Evolutionary conservation across 2,797 vertebrate genomes (phyloP).

Genomic region (Remorina albescens): DNA sequence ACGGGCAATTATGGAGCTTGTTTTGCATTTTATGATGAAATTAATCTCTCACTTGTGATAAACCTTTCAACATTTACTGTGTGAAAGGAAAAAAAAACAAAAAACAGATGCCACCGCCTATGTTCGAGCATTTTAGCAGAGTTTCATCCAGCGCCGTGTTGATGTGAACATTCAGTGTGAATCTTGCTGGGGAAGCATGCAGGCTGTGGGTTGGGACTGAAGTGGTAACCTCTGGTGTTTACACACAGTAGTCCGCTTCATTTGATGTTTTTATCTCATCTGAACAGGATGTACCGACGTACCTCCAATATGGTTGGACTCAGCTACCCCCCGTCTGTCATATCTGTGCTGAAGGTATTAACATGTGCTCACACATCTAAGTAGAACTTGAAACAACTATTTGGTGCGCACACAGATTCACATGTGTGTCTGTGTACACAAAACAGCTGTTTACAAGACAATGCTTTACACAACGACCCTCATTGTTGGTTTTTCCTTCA

Average conservation of each 20-base stretch:
- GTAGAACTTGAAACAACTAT: constrained; percentile 19
- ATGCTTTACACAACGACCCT: neutral
- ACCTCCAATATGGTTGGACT: constrained; percentile 99
- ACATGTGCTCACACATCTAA: constrained; percentile 32
- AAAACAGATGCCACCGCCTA: constrained; percentile 2
- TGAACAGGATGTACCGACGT: constrained; percentile 95
- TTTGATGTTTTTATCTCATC: constrained; percentile 83
- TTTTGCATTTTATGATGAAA: constrained; percentile 27
- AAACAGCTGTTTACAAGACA: constrained; percentile 3
- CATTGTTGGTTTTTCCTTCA: no score
- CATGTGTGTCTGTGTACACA: no score
- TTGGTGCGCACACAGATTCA: constrained; percentile 4
- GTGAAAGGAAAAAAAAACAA: constrained; percentile 9
- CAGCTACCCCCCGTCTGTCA: constrained; percentile 95
- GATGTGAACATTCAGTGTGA: constrained; percentile 41
- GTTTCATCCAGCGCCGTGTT: constrained; percentile 33
- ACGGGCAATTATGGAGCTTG: constrained; percentile 10
- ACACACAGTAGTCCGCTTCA: constrained; percentile 50
- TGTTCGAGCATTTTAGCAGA: constrained; percentile 31
- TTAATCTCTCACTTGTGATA: constrained; percentile 3
- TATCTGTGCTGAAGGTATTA: constrained; percentile 95
- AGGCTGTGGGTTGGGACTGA: constrained; percentile 39
- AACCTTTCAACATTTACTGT: constrained; percentile 23
- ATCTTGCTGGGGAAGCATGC: constrained; percentile 42
- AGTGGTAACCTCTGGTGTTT: constrained; percentile 62